Evolutionary conservation across 1,140 invertebrate species (phyloP).

Genomic region (Samia ricini): DNA sequence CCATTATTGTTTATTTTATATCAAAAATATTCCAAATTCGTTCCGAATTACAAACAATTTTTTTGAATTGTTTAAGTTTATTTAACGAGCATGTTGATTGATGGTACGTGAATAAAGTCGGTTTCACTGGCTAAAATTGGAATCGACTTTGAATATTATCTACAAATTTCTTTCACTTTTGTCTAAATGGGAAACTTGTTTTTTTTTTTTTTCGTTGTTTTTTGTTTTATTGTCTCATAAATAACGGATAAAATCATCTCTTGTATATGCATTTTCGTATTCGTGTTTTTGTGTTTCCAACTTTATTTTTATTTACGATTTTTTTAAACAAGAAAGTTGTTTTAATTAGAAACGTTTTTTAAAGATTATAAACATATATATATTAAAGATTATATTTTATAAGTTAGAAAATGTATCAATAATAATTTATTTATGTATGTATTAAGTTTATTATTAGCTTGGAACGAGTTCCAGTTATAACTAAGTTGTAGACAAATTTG

Average conservation of each 20-base stretch:
- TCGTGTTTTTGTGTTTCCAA: background rate
- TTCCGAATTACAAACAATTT: background rate
- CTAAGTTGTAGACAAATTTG: too few relatives aligned
- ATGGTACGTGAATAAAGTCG: background rate
- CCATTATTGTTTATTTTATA: background rate
- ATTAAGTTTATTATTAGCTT: too few relatives aligned
- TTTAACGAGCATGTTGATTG: background rate
- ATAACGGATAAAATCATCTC: background rate
- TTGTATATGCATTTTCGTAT: background rate
- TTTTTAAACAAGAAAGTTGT: background rate
- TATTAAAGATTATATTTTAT: too few relatives aligned
- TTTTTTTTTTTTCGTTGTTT: too few relatives aligned
- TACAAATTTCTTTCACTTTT: slow-evolving; percentile 16
- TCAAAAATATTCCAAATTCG: slow-evolving; percentile 1
- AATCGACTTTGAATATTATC: background rate
- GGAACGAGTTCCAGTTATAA: too few relatives aligned
- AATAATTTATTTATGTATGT: too few relatives aligned
- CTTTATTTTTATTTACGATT: background rate
- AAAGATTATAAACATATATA: too few relatives aligned
- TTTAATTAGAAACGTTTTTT: background rate
- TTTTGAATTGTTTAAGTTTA: background rate
- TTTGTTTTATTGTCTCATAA: slow-evolving; percentile 25
- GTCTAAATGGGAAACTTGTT: slow-evolving; percentile 12
- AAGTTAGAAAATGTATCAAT: too few relatives aligned
- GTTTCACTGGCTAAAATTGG: background rate